Evolutionary conservation across 2,797 vertebrate genomes (phyloP).

Genomic region (Muscicapa striata): DNA sequence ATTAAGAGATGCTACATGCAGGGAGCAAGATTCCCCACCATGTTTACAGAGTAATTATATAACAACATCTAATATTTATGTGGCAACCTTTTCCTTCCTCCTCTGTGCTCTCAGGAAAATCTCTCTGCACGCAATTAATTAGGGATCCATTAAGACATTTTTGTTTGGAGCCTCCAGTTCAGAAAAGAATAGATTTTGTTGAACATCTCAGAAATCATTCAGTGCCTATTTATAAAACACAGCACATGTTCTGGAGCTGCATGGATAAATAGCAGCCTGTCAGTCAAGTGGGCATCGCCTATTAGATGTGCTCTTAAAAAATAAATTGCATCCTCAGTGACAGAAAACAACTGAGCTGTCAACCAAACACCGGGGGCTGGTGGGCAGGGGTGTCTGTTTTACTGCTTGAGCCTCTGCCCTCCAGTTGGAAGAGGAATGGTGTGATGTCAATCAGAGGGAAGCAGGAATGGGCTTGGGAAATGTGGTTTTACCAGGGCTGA

Average conservation of each 20-base stretch:
- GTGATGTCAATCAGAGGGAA: background rate
- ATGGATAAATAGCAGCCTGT: slow-evolving; percentile 55
- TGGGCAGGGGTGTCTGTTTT: background rate
- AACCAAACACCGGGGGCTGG: slow-evolving; percentile 18
- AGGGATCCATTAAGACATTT: slow-evolving; percentile 56
- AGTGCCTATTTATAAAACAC: slow-evolving; percentile 40
- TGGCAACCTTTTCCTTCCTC: background rate
- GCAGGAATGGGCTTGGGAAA: background rate
- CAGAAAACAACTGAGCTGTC: slow-evolving; percentile 62
- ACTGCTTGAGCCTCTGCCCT: slow-evolving; percentile 20
- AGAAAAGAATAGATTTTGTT: slow-evolving; percentile 19
- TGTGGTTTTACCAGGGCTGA: background rate
- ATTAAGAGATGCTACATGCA: background rate
- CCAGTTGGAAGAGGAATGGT: background rate
- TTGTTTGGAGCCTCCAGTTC: slow-evolving; percentile 27
- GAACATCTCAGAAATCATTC: slow-evolving; percentile 15
- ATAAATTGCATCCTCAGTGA: slow-evolving; percentile 62
- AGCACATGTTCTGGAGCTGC: slow-evolving; percentile 38
- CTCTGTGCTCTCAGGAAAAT: slow-evolving; percentile 24
- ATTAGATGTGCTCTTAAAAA: slow-evolving; percentile 56
- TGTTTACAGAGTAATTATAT: slow-evolving; percentile 11
- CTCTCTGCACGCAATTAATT: slow-evolving; percentile 28
- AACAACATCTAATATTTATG: slow-evolving; percentile 8
- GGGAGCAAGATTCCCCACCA: background rate
- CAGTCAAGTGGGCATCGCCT: slow-evolving; percentile 61